Evolutionary conservation across 2,113 vertebrate genomes (phyloP).

Genomic region (Psilopogon haemacephalus): DNA sequence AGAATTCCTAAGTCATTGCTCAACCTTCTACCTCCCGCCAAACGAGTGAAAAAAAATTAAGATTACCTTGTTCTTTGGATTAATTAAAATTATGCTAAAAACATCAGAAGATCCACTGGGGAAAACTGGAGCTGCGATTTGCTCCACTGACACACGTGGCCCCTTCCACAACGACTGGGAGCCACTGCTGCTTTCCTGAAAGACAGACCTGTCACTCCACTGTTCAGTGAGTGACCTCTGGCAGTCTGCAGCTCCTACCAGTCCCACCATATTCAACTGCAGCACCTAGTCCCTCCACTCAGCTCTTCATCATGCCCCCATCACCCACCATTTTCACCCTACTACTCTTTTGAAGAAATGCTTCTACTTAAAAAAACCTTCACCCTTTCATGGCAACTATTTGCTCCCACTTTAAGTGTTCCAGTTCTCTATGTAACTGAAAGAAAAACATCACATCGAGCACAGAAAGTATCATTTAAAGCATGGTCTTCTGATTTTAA

Average conservation of each 20-base stretch:
- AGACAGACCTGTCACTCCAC: background rate
- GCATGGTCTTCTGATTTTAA: conserved; percentile 11
- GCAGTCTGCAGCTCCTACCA: background rate
- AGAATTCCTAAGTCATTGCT: conserved; percentile 22
- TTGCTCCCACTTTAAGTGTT: background rate
- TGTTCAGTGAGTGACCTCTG: background rate
- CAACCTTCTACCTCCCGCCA: conserved; percentile 7
- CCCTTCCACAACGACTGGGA: background rate
- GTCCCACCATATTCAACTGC: background rate
- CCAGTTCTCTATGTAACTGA: background rate
- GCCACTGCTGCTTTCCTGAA: background rate
- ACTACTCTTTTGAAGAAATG: background rate
- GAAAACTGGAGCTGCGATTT: background rate
- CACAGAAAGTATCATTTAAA: background rate
- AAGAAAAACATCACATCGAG: background rate
- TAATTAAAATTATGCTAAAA: background rate
- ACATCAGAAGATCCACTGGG: background rate
- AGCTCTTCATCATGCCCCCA: background rate
- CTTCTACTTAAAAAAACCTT: background rate
- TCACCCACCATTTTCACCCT: background rate
- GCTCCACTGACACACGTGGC: background rate
- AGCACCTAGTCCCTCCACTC: background rate
- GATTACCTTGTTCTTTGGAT: background rate
- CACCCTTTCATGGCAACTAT: background rate
- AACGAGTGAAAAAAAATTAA: background rate